phyloP scores from a whole-genome alignment of 2,113 vertebrate species.

The Oxyura jamaicensis region DNA sequence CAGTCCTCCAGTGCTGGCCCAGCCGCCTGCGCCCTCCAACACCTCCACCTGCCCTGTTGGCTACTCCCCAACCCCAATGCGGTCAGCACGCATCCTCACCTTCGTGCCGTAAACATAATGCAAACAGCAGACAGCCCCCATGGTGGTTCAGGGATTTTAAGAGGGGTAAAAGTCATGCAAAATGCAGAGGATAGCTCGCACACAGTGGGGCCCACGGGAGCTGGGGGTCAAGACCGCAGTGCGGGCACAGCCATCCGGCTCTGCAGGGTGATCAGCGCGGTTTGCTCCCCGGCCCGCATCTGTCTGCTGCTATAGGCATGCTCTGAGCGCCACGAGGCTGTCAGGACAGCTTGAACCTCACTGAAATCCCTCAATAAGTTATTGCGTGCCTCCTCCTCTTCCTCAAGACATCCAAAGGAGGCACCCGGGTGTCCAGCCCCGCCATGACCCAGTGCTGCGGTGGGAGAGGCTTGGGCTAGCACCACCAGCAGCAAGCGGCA shows the following conservation, averaged over 20 bases:
- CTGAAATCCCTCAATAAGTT: neutral
- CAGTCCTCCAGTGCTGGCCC: neutral
- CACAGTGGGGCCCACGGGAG: neutral
- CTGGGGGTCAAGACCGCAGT: accelerated
- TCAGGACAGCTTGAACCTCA: neutral
- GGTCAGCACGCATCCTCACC: neutral
- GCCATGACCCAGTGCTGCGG: neutral
- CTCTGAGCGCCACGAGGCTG: neutral
- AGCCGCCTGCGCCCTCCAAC: neutral
- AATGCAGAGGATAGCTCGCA: neutral
- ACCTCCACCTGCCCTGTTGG: neutral
- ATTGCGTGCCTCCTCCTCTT: neutral
- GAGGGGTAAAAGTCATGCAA: neutral
- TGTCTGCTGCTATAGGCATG: accelerated
- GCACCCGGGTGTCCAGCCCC: neutral
- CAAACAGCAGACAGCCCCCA: neutral
- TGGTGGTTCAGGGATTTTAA: neutral
- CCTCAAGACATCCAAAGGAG: neutral
- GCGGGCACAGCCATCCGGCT: neutral
- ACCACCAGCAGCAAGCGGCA: neutral
- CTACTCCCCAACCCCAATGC: neutral
- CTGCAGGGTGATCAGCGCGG: neutral
- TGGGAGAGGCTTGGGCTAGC: neutral
- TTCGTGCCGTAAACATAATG: neutral
- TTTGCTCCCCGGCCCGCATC: neutral